These are phyloP conservation scores for Arrhopalites spinosus DNA, from an alignment of 2,888 invertebrate genomes.

Conservation along the genomic window DNA sequence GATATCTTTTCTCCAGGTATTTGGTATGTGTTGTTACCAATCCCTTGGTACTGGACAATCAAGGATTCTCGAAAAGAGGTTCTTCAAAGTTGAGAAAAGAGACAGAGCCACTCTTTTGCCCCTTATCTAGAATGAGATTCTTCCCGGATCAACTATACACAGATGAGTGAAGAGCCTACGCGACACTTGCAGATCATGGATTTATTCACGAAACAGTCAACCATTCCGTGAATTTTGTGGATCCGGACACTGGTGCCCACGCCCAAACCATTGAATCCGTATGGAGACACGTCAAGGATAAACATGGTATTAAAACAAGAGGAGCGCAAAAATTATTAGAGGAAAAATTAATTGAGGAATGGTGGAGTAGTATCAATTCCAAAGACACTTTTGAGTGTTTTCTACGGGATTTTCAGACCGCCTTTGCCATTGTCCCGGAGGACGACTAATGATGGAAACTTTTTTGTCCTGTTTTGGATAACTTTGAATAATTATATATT, in stretches of 20 bases:
- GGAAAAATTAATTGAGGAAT: not conserved
- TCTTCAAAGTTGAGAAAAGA: not conserved
- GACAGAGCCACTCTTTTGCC: not conserved
- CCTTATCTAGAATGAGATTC: slow-evolving; percentile 7
- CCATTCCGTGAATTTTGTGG: slow-evolving; percentile 41
- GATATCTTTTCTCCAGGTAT: too few relatives aligned
- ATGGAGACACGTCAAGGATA: slow-evolving; percentile 31
- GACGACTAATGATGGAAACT: too few relatives aligned
- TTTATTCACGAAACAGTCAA: slow-evolving; percentile 35
- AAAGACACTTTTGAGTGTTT: not conserved
- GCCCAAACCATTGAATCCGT: slow-evolving; percentile 39
- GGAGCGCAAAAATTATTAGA: not conserved
- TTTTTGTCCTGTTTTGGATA: too few relatives aligned
- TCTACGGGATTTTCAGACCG: not conserved
- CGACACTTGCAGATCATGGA: slow-evolving; percentile 14
- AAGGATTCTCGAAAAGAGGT: not conserved
- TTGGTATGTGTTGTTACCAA: too few relatives aligned
- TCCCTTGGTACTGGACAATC: too few relatives aligned
- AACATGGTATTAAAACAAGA: not conserved
- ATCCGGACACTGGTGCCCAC: slow-evolving; percentile 41
- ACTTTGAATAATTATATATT: too few relatives aligned
- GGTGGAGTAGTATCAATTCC: not conserved
- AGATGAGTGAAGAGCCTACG: slow-evolving; percentile 28
- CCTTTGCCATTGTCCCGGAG: too few relatives aligned
- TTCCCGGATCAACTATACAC: slow-evolving; percentile 17